Percentiles rank a stretch among this genome's conserved stretches.
Conservation (phyloP, 2,113 vertebrate genomes). For the Oncorhynchus nerka region DNA sequence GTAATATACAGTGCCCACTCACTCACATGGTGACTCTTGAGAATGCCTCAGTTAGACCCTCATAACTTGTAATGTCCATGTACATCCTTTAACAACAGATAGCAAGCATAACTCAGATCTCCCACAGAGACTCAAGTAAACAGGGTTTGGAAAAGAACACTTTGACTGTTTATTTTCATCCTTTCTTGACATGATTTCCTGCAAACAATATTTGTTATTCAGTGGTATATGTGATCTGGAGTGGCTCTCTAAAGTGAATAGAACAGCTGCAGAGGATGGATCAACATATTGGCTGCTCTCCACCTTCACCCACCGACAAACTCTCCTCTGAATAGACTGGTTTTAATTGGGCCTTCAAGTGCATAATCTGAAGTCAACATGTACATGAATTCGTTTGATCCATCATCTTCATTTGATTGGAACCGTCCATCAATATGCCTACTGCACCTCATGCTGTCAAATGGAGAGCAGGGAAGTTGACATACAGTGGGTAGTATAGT, state of each 20-base stretch:
- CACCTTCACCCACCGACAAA: too few species aligned
- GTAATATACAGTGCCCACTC: too few species aligned
- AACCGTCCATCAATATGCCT: background rate
- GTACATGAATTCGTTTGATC: background rate
- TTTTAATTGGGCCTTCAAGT: background rate
- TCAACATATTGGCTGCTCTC: background rate
- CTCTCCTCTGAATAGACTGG: background rate
- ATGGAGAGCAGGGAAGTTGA: background rate
- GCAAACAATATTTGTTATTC: too few species aligned
- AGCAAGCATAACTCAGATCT: too few species aligned
- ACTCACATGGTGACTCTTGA: too few species aligned
- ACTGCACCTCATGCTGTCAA: background rate
- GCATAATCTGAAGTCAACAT: background rate
- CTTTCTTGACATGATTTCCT: too few species aligned
- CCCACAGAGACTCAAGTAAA: too few species aligned
- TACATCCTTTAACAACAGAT: too few species aligned
- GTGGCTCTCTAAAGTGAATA: slow-evolving; percentile 7
- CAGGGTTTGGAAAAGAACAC: too few species aligned
- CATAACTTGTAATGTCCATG: too few species aligned
- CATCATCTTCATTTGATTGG: background rate
- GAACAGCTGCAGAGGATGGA: slow-evolving; percentile 23
- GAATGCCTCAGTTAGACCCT: too few species aligned
- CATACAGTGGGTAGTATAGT: background rate
- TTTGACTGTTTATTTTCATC: too few species aligned
- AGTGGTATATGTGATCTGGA: background rate